Conservation (phyloP, 2,113 vertebrate genomes). For the Bos javanicus region DNA sequence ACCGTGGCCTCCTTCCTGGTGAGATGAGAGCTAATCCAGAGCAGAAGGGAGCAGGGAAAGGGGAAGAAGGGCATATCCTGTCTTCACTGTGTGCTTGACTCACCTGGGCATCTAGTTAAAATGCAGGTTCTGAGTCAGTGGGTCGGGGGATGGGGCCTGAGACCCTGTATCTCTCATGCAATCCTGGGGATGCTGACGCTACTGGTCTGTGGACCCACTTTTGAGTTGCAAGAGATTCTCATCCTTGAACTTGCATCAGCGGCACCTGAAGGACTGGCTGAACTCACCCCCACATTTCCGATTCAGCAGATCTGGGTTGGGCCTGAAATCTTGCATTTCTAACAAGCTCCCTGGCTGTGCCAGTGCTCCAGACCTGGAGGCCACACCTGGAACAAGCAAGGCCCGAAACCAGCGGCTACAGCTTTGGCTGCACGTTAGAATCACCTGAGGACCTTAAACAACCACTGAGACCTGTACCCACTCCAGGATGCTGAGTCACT, state of each 20-base stretch:
- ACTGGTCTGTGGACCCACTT: neutral
- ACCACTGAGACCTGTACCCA: neutral
- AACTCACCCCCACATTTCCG: neutral
- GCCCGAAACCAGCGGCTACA: neutral
- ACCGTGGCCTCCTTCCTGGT: neutral
- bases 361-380: neutral
- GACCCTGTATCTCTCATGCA: neutral
- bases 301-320: neutral
- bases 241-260: neutral
- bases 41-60: neutral
- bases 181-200: accelerated
- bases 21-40: neutral
- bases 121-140: neutral
- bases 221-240: too few relatives aligned
- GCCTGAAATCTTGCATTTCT: neutral
- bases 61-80: neutral
- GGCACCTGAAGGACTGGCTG: neutral
- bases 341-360: neutral
- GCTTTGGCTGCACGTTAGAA: neutral
- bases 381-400: neutral
- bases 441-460: neutral
- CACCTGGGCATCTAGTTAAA: neutral
- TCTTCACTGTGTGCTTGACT: neutral
- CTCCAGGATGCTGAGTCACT: neutral
- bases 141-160: neutral